Evolutionary conservation across 2,113 vertebrate genomes (phyloP).

Genomic region (Microcebus ravelobensis): DNA sequence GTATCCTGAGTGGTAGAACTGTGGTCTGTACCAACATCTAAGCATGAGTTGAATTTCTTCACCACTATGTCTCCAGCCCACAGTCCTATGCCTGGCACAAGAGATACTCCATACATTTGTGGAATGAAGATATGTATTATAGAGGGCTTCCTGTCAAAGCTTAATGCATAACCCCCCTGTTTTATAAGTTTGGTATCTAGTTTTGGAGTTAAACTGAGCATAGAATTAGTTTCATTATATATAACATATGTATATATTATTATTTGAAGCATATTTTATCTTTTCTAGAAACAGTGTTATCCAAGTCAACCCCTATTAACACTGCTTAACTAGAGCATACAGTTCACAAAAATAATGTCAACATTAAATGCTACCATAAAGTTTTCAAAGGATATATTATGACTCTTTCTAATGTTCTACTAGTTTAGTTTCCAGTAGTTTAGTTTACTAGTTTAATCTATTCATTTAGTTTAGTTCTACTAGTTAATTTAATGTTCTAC

Average conservation of each 20-base stretch:
- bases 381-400: neutral
- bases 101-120: neutral
- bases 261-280: neutral
- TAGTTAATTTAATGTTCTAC: neutral
- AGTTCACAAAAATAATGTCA: neutral
- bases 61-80: neutral
- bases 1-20: neutral
- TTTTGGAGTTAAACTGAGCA: constrained; percentile 6
- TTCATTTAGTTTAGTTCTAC: neutral
- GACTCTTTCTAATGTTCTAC: neutral
- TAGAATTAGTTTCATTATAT: neutral
- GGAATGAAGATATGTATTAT: neutral
- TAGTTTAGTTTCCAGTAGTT: neutral
- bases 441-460: neutral
- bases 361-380: neutral
- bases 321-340: neutral
- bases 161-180: neutral
- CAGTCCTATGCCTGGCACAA: accelerated
- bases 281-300: neutral
- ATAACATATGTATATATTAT: neutral
- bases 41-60: neutral
- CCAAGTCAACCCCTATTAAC: neutral
- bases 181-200: neutral
- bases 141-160: neutral
- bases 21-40: neutral